A percentile compares a stretch with the other conserved stretches of the same genome.
These are phyloP conservation scores for Myotis davidii DNA, from an alignment of 2,113 vertebrate species.

Conservation along the genomic window DNA sequence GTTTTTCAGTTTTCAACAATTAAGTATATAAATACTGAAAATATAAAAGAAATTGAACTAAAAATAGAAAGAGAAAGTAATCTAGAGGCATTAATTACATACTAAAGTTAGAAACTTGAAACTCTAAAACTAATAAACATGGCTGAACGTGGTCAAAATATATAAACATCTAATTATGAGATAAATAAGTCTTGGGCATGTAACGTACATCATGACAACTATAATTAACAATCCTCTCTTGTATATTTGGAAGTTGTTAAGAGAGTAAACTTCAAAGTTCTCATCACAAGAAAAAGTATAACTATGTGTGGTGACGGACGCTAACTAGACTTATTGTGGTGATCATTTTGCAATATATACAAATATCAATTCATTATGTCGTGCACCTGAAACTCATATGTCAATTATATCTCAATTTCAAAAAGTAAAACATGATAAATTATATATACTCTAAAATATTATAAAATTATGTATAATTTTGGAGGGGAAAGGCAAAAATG, in stretches of 20 bases:
- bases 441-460: background rate
- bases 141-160: background rate
- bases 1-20: background rate
- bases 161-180: background rate
- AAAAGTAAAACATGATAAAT: background rate
- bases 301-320: background rate
- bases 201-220: background rate
- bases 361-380: background rate
- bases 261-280: background rate
- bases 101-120: constrained; percentile 20
- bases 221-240: background rate
- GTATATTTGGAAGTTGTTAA: background rate
- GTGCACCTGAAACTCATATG: background rate
- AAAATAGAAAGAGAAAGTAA: background rate
- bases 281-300: background rate
- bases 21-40: background rate
- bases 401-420: background rate
- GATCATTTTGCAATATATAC: background rate
- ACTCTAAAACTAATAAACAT: background rate
- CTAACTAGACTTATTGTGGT: background rate
- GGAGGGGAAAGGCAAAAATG: background rate
- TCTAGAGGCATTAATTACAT: background rate
- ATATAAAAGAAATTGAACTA: constrained; percentile 14
- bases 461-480: background rate
- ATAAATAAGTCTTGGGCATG: background rate